Evolutionary conservation across 2,113 vertebrate species (phyloP).

Genomic region (Cebus imitator): DNA sequence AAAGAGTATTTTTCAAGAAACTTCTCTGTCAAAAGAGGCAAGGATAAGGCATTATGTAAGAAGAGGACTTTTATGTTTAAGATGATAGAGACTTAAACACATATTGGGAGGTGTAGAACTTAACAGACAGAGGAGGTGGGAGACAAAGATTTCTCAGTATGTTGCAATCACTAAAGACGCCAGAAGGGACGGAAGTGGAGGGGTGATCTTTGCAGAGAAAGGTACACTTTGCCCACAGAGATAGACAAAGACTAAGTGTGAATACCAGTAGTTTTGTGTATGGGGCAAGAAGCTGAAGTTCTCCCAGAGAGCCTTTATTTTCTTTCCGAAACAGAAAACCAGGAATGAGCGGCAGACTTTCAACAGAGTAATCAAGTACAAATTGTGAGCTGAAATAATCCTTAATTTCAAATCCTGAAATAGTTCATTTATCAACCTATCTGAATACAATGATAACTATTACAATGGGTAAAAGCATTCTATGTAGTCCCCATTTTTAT

Average conservation of each 20-base stretch:
- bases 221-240: neutral
- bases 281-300: neutral
- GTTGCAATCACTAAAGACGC: neutral
- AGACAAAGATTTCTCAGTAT: neutral
- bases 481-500: neutral
- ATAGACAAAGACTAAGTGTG: neutral
- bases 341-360: neutral
- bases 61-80: neutral
- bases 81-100: neutral
- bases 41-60: neutral
- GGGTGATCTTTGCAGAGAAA: neutral
- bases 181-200: neutral
- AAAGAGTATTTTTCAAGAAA: neutral
- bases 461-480: neutral
- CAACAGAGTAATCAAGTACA: neutral
- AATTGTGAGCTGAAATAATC: neutral
- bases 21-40: neutral
- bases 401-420: conserved; percentile 5
- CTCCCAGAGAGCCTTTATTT: neutral
- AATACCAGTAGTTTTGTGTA: neutral
- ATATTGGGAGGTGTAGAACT: neutral
- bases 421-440: neutral
- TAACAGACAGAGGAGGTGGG: neutral
- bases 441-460: neutral
- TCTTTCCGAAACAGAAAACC: neutral